Evolutionary conservation across 2,888 invertebrate genomes (phyloP), one percentile per base, ranked within the genome.

Genomic region (Tupiocoris notatus): DNA sequence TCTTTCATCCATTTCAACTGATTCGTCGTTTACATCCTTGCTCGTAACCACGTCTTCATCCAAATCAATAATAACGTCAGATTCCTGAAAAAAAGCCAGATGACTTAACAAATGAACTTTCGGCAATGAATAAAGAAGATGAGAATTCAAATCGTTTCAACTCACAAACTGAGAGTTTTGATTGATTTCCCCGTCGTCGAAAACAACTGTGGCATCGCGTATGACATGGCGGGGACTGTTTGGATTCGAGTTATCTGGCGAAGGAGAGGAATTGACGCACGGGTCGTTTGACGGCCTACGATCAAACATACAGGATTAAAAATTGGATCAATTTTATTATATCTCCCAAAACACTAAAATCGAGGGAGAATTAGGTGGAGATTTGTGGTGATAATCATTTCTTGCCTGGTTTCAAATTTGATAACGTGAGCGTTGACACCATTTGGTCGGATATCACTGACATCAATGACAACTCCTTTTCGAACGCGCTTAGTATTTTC

Each of bases 351-450:
- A n/a, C n/a, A n/a, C n/a, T n/a, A n/a, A n/a, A n/a, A n/a, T n/a
- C n/a, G n/a, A n/a, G n/a, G n/a, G n/a, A n/a, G n/a, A n/a, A n/a
- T n/a, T n/a, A n/a, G n/a, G n/a, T n/a, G n/a, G n/a, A n/a, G n/a
- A n/a, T n/a, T n/a, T n/a, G n/a, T n/a, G n/a, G n/a, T n/a, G n/a
- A n/a, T n/a, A n/a, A n/a, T n/a, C n/a, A n/a, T n/a, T n/a, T n/a
- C n/a, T 39, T 12, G 12, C 59, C 73, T 21, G 3, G 62, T 73
- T 21, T 73, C 63, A 57, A 73, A 73, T 62, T 73, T 63, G 62
- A 73, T 62, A 54, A 73, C 73, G 62, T 73, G 73, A 63, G 73
- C 62, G 18, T 62, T 73, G 54, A 73, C 71, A 1, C 71, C 73
- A 17, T 70, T 70, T 17, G 73, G 63, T 0, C 63, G 73, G 2